Percentiles rank a stretch among this genome's conserved stretches.
Conservation (phyloP, 2,888 invertebrate species). For the Tuta absoluta region DNA sequence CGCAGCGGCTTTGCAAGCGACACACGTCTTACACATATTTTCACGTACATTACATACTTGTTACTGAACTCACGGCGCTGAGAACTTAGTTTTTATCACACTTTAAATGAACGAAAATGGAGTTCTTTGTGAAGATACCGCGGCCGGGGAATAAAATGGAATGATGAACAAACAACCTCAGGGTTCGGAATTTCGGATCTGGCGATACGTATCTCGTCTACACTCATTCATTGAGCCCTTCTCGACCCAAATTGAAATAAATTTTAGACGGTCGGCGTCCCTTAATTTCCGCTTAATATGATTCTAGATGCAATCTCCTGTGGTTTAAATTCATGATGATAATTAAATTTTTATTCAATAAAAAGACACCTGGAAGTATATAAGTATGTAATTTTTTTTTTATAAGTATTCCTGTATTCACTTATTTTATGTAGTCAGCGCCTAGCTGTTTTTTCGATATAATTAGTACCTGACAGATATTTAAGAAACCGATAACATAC, state of each 20-base stretch:
- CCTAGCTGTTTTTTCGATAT: not conserved
- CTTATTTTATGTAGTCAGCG: too few species aligned
- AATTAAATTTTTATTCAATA: constrained; percentile 17
- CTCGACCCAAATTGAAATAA: constrained; percentile 72
- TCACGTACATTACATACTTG: constrained; percentile 14
- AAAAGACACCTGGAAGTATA: constrained; percentile 7
- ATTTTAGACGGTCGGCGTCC: constrained; percentile 67
- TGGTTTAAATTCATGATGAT: constrained; percentile 60
- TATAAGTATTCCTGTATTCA: not conserved
- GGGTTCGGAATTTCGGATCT: constrained; percentile 8
- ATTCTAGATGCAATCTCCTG: constrained; percentile 72
- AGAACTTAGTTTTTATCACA: constrained; percentile 1
- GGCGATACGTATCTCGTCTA: constrained; percentile 48
- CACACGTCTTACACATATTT: constrained; percentile 16
- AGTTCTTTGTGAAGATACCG: not conserved
- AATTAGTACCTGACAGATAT: too few species aligned
- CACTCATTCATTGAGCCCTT: constrained; percentile 56
- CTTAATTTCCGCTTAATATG: constrained; percentile 76
- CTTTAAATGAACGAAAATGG: constrained; percentile 1
- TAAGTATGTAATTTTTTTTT: not conserved
- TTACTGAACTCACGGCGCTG: not conserved
- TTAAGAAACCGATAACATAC: too few species aligned
- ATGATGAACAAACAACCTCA: constrained; percentile 15
- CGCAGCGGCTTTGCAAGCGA: constrained; percentile 40
- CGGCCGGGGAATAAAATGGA: constrained; percentile 2